phyloP scores from a whole-genome alignment of 2,113 vertebrate genomes.

The Thunnus maccoyii region DNA sequence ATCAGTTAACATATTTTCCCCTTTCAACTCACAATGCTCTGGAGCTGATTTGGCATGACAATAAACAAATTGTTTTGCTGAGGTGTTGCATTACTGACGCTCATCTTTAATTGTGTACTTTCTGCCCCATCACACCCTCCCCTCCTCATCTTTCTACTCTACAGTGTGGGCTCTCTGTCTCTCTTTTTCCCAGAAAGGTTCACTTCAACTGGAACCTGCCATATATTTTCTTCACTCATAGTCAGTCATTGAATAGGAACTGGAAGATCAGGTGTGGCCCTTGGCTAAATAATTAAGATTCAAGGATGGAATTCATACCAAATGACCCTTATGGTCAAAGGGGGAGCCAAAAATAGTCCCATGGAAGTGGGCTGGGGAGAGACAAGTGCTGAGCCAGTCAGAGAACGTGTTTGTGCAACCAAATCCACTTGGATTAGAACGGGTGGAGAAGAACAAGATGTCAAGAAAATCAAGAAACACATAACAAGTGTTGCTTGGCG shows the following conservation, averaged over 20 bases:
- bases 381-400: conserved; percentile 17
- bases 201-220: background rate
- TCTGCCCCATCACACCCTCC: conserved; percentile 3
- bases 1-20: background rate
- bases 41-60: conserved; percentile 63
- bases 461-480: conserved; percentile 21
- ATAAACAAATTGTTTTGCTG: conserved; percentile 77
- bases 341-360: conserved; percentile 53
- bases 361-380: conserved; percentile 47
- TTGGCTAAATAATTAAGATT: conserved; percentile 79
- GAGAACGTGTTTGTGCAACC: conserved; percentile 46
- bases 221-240: conserved; percentile 11
- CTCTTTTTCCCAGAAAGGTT: conserved; percentile 10
- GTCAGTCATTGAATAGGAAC: conserved; percentile 51
- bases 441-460: conserved; percentile 21
- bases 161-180: conserved; percentile 1
- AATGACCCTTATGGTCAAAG: conserved; percentile 58
- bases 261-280: conserved; percentile 70
- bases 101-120: conserved; percentile 37
- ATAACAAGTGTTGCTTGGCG: conserved; percentile 31
- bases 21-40: conserved; percentile 47
- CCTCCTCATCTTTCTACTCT: background rate
- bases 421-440: conserved; percentile 48
- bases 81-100: conserved; percentile 50
- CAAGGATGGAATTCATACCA: conserved; percentile 76